Evolutionary conservation across 2,888 invertebrate genomes (phyloP), one percentile per base, ranked within the genome.

Genomic region (Romanomermis culicivorax): DNA sequence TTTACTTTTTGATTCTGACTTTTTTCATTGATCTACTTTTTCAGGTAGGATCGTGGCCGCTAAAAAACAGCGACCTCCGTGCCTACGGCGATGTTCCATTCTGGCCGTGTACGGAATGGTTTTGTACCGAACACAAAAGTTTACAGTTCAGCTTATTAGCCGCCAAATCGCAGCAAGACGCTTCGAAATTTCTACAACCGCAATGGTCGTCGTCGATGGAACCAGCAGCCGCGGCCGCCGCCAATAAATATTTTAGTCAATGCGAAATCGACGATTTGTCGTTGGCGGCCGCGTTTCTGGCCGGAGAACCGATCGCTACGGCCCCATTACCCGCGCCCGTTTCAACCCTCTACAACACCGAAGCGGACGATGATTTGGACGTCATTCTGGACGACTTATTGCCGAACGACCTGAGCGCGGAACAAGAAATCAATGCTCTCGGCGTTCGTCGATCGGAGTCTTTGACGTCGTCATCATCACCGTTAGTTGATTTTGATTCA

Each of bases 91-190:
- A 52, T 26, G 52, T 52, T 2, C 52, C 52, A 11, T 11, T 52
- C n/a, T 52, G 52, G 52, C 4, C 52, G 4, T 52, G 52, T 27
- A 3, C 24, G 25, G 42, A 52, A 43, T 52, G 52, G 52, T 52
- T 52, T 42, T 52, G 52, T 43, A 30, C 52, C 17, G 24, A 42
- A 7, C 52, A 52, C 27, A 36, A 42, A 24, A 7, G 42, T 3
- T 7, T 36, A n/a, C 26, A 52, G 4, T 25, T 52, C 42, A 25
- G 52, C 23, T 43, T 52, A 2, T 25, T 36, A 29, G 2, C 4
- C 24, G 42, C 52, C 11, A 49, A 49, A 20, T 11, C 27, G 27
- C 4, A 27, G 4, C 11, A 4, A 7, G 27, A 49, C 27, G 45
- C 45, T 4, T 11, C 45, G 17, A 45, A 45, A 45, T n/a, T 11